Evolutionary conservation across 2,797 vertebrate species (phyloP), one percentile per base, ranked within the genome.

Genomic region (Notolepis coatsorum): DNA sequence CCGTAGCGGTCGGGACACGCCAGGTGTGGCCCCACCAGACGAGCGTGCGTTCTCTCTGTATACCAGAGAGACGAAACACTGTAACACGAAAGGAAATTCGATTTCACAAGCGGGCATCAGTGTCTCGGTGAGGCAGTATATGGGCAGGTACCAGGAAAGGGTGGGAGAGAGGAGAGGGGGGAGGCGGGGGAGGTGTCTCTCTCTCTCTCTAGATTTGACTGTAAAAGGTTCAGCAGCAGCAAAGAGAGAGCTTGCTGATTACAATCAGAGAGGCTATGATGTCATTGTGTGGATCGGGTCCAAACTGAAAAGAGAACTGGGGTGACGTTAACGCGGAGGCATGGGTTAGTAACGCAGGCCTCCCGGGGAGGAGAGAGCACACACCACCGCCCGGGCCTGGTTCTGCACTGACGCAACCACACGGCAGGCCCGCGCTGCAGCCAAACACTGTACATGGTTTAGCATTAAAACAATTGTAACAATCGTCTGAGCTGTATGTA

Each of bases 71-170:
- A 71, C 49, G 71, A 60, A n/a, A n/a, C n/a, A n/a, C n/a, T n/a
- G n/a, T n/a, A n/a, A n/a, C n/a, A n/a, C n/a, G n/a, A 46, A 51
- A 37, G 39, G 66, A 84, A 71, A 78, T 60, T 61, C 37, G 47
- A 61, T 77, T 67, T 65, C 52, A 65, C 72, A 74, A 70, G 48
- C 58, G 79, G 71, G 46, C 71, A 69, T 73, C 54, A 38, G 27
- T 59, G 41, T 39, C 25, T 28, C 42, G 54, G 42, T 20, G 73
- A 58, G 52, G 61, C 37, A 69, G 68, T 57, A 73, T 59, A 35
- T 63, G 17, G 61, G 50, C 61, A 65, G 31, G 50, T 64, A 43
- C 52, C 61, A 43, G 43, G 52, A 30, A 49, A 47, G 45, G 33
- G 51, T 9, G 33, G 43, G 28, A 35, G n/a, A 23, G 24, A 9